Evolutionary conservation across 2,888 invertebrate genomes (phyloP), one percentile per base, ranked within the genome.

Genomic region (Chesias legatella): DNA sequence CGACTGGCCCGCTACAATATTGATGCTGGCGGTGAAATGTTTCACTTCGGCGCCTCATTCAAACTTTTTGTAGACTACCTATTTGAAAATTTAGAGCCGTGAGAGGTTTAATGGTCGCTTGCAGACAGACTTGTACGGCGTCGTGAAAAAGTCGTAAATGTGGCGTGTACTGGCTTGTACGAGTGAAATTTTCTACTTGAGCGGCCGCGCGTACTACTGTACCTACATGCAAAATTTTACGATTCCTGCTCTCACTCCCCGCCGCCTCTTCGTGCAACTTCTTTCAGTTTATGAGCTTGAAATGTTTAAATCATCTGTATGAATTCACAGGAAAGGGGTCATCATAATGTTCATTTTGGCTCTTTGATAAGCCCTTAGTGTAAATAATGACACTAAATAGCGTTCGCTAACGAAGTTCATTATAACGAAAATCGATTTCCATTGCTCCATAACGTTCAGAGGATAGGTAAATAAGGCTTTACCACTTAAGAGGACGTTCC

Each of bases 91-190:
- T 63, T 58, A 63, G 55, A 62, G 53, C 63, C 58, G 56, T 58
- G 59, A 63, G 67, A 65, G 66, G 72, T 74, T 79, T 80, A 78
- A 82, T 71, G 69, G 67, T 60, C 62, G 69, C 71, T 67, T 71
- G 65, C 58, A 73, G 58, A 60, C 65, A 65, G 73, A 64, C 72
- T 72, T 67, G 67, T 73, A 70, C 60, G 67, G 70, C 66, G 73
- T 72, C 74, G 72, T 81, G 75, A 78, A 82, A 81, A 76, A 67
- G 65, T 76, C 82, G 82, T 81, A 83, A 84, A 84, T 70, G 79
- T 71, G 73, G 73, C 75, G 71, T n/a, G n/a, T 76, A 73, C 67
- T 67, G 67, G 67, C 67, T 64, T 68, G 67, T 73, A 69, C 70
- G 66, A 73, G 68, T 69, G 69, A 73, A 79, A 81, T 82, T 81